Conservation (phyloP, 2,888 invertebrate species). For the Eupithecia tripunctaria region DNA sequence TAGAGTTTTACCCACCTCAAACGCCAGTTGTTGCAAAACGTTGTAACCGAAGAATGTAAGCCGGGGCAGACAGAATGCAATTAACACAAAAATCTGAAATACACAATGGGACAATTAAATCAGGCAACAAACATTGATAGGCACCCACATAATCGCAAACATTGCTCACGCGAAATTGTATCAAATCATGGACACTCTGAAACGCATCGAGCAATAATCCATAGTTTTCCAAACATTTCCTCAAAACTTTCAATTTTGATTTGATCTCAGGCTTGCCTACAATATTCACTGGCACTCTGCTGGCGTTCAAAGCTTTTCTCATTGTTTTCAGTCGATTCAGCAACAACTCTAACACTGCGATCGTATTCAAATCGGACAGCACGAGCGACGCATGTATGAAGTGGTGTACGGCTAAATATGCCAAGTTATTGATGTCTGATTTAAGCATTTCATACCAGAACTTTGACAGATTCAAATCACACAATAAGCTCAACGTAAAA, state of each 20-base stretch:
- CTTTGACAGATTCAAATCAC: background rate
- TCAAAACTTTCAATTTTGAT: background rate
- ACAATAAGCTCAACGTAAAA: background rate
- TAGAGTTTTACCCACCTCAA: background rate
- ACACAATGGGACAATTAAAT: background rate
- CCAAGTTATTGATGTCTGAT: conserved; percentile 1
- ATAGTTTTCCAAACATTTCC: conserved; percentile 18
- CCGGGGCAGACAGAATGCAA: conserved; percentile 6
- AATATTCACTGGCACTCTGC: background rate
- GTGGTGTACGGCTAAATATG: background rate
- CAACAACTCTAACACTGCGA: background rate
- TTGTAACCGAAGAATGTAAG: conserved; percentile 1
- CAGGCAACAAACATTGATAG: background rate
- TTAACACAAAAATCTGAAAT: background rate
- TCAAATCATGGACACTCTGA: background rate
- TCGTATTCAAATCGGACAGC: background rate
- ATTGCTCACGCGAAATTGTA: background rate
- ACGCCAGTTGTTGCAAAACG: background rate
- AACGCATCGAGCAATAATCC: conserved; percentile 12
- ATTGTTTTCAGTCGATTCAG: background rate
- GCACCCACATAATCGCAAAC: background rate
- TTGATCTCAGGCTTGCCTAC: background rate
- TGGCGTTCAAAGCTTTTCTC: background rate
- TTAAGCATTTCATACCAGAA: background rate
- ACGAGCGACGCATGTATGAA: background rate